These are phyloP conservation scores for Characodon lateralis DNA, from an alignment of 2,797 vertebrate species.

Conservation along the genomic window DNA sequence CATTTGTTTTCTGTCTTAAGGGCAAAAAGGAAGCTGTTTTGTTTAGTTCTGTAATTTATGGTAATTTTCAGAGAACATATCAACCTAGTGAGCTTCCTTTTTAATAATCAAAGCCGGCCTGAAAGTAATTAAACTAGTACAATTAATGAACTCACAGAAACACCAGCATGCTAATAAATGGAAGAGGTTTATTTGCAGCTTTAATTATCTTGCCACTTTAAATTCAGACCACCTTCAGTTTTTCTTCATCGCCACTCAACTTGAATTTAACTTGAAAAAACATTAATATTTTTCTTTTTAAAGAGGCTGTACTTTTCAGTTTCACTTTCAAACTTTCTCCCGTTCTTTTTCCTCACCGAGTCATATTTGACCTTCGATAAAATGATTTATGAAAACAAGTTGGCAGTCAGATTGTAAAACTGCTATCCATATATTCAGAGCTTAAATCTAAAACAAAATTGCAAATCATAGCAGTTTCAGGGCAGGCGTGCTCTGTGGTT, in stretches of 20 bases:
- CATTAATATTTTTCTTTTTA: conserved; percentile 36
- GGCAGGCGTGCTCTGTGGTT: too few relatives aligned
- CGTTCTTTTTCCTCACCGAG: background rate
- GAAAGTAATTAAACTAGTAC: conserved; percentile 1
- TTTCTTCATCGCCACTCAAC: conserved; percentile 10
- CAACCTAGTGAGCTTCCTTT: background rate
- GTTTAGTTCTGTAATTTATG: conserved; percentile 6
- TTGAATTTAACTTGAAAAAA: conserved; percentile 26
- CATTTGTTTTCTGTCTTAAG: conserved; percentile 5
- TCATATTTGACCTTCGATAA: too few relatives aligned
- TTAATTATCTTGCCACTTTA: background rate
- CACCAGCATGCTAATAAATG: background rate
- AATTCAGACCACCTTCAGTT: background rate
- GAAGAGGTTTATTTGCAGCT: background rate
- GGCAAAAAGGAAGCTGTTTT: conserved; percentile 3
- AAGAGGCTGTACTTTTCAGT: conserved; percentile 18
- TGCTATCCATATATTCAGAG: conserved; percentile 30
- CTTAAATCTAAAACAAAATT: conserved; percentile 50
- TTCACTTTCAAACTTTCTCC: background rate
- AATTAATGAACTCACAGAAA: conserved; percentile 4
- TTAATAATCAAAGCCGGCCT: background rate
- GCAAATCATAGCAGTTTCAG: conserved; percentile 19
- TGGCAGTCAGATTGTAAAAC: too few relatives aligned
- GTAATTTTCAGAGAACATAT: background rate
- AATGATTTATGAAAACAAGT: too few relatives aligned